Conservation (phyloP, 2,888 invertebrate genomes). For the Muscina levida region DNA sequence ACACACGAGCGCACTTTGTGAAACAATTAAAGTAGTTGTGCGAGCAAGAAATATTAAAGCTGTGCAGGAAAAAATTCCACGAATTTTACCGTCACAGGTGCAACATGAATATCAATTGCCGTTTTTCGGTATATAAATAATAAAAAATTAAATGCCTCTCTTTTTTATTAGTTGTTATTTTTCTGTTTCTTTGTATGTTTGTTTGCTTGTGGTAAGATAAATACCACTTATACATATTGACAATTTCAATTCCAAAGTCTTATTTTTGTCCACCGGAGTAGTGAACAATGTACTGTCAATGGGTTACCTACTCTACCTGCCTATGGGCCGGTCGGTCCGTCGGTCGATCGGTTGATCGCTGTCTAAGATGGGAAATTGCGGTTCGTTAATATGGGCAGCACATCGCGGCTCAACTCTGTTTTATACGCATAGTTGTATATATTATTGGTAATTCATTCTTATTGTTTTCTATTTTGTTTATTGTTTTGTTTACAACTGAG, state of each 20-base stretch:
- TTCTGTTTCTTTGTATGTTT: slow-evolving; percentile 12
- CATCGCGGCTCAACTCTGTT: slow-evolving; percentile 41
- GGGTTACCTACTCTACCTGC: slow-evolving; percentile 12
- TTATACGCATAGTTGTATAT: slow-evolving; percentile 23
- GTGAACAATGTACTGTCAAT: slow-evolving; percentile 5
- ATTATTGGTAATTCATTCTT: slow-evolving; percentile 25
- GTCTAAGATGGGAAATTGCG: slow-evolving; percentile 44
- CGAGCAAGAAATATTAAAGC: not conserved
- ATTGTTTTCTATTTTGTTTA: slow-evolving; percentile 44
- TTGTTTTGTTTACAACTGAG: slow-evolving; percentile 63
- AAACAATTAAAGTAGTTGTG: slow-evolving; percentile 4
- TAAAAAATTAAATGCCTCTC: slow-evolving; percentile 39
- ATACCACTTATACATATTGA: slow-evolving; percentile 26
- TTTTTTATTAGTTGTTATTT: slow-evolving; percentile 10
- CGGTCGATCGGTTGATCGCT: slow-evolving; percentile 22
- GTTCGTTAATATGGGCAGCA: slow-evolving; percentile 58
- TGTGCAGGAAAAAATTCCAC: slow-evolving; percentile 57
- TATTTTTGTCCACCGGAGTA: slow-evolving; percentile 7
- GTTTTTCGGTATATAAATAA: slow-evolving; percentile 38
- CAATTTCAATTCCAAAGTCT: slow-evolving; percentile 50
- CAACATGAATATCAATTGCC: slow-evolving; percentile 65
- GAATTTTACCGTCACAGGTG: slow-evolving; percentile 65
- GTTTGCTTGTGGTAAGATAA: slow-evolving; percentile 36
- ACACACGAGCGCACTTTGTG: not conserved
- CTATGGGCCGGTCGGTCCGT: slow-evolving; percentile 19